Percentiles rank a stretch among this genome's conserved stretches.
These are phyloP conservation scores for Sesamia nonagrioides DNA, from an alignment of 1,140 invertebrate species.

Conservation along the genomic window DNA sequence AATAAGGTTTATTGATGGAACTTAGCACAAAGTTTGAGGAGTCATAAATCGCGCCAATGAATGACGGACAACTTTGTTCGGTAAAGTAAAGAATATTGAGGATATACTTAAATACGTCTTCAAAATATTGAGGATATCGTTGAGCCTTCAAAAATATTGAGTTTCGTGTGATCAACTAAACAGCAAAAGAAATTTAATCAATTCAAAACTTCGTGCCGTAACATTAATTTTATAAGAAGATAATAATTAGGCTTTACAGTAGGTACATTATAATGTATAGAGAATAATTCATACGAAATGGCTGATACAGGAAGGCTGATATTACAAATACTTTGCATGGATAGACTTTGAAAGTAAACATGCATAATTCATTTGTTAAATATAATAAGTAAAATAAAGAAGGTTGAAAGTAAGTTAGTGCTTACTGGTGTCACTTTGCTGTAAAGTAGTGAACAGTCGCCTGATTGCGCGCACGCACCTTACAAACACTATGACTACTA, in stretches of 20 bases:
- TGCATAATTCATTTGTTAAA: too few species aligned
- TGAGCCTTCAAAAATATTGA: too few species aligned
- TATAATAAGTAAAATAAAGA: conserved; percentile 1
- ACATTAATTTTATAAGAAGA: not conserved
- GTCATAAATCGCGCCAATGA: not conserved
- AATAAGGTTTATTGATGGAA: not conserved
- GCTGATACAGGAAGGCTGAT: too few species aligned
- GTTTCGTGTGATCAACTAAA: not conserved
- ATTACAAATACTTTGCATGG: too few species aligned
- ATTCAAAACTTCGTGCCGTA: too few species aligned
- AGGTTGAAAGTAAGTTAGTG: conserved; percentile 31
- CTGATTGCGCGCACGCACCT: conserved; percentile 23
- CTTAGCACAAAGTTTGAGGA: not conserved
- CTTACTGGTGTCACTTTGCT: not conserved
- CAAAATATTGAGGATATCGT: too few species aligned
- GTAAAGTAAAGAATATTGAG: not conserved
- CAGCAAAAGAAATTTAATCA: too few species aligned
- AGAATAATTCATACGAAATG: too few species aligned
- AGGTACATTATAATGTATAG: too few species aligned
- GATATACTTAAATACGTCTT: not conserved
- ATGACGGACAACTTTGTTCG: not conserved
- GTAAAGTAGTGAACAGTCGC: conserved; percentile 37
- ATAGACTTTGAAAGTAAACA: too few species aligned
- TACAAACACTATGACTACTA: conserved; percentile 22
- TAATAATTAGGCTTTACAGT: too few species aligned